These are phyloP conservation scores for Habropoda laboriosa DNA, from an alignment of 1,140 invertebrate species.

Conservation along the genomic window DNA sequence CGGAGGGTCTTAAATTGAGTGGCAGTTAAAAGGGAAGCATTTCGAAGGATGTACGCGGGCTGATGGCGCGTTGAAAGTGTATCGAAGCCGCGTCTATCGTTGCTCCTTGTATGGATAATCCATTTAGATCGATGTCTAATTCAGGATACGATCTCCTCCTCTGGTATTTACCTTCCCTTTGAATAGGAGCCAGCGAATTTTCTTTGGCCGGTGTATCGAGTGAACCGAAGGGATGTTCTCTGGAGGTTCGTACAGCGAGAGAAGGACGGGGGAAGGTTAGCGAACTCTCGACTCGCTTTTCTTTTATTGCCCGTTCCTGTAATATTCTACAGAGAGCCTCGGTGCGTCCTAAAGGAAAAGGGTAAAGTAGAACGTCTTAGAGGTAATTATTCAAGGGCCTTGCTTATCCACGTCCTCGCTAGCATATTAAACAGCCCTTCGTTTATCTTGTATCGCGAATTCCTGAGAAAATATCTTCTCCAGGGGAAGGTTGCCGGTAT, in stretches of 20 bases:
- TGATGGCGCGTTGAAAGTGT: conserved; percentile 13
- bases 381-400: conserved; percentile 15
- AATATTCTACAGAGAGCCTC: too few relatives aligned
- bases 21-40: conserved; percentile 37
- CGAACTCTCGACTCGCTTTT: background rate
- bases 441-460: conserved; percentile 17
- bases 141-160: background rate
- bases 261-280: conserved; percentile 5
- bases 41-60: background rate
- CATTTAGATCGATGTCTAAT: conserved; percentile 27
- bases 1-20: conserved; percentile 31
- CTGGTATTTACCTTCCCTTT: background rate
- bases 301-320: background rate
- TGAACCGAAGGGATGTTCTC: background rate
- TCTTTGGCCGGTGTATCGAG: background rate
- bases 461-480: background rate
- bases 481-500: background rate
- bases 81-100: background rate
- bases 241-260: background rate
- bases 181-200: background rate
- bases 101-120: conserved; percentile 5
- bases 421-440: background rate
- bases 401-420: background rate
- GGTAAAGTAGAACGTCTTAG: background rate
- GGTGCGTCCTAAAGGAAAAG: too few relatives aligned